These are phyloP conservation scores for Lonchura striata DNA, from an alignment of 2,113 vertebrate species.

Conservation along the genomic window DNA sequence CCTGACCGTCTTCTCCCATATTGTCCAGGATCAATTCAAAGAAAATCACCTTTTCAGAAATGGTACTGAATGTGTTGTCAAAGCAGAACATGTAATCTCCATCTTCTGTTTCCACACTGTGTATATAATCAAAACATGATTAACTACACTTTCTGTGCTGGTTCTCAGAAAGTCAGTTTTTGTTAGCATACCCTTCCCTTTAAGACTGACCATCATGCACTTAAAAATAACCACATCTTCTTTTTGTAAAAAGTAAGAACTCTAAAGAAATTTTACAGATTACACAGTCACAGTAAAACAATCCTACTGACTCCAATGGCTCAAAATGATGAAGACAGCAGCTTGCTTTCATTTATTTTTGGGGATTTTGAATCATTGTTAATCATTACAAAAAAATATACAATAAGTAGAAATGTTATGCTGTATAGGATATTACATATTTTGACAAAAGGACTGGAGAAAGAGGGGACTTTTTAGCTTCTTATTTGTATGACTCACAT, in stretches of 20 bases:
- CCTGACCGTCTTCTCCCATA: slow-evolving; percentile 79
- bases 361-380: neutral
- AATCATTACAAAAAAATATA: neutral
- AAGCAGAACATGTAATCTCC: slow-evolving; percentile 99
- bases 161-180: neutral
- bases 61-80: slow-evolving; percentile 93
- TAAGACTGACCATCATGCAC: neutral
- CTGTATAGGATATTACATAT: neutral
- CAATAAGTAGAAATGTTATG: neutral
- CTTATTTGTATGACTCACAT: neutral
- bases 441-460: neutral
- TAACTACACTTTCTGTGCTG: neutral
- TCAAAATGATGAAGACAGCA: neutral
- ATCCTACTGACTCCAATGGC: neutral
- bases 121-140: neutral
- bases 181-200: neutral
- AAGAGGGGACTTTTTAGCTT: neutral
- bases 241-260: neutral
- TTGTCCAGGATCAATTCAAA: slow-evolving; percentile 98
- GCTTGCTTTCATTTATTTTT: neutral
- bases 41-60: slow-evolving; percentile 98
- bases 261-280: neutral
- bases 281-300: neutral
- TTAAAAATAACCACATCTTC: neutral
- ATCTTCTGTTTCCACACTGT: slow-evolving; percentile 89